Conservation (phyloP, 64 coral and sea anemone species). For the Anthopleura sola region DNA sequence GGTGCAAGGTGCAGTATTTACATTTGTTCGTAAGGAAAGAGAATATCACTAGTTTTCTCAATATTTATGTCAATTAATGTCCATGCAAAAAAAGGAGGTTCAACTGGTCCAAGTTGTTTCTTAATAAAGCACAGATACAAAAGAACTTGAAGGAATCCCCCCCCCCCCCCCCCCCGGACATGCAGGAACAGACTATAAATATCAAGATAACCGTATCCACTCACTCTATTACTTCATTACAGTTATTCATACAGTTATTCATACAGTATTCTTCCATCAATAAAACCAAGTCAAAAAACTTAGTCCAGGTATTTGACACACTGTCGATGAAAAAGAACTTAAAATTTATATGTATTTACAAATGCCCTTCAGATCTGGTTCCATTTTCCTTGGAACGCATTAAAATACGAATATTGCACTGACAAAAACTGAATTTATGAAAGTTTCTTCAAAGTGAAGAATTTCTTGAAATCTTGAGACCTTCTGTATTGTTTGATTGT, state of each 20-base stretch:
- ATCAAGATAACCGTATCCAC: no score
- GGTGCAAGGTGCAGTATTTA: no score
- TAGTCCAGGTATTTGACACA: not conserved
- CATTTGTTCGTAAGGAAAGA: no score
- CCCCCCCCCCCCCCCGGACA: no score
- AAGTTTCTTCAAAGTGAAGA: conserved; percentile 4
- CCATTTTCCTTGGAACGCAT: not conserved
- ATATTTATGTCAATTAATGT: no score
- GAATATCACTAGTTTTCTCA: no score
- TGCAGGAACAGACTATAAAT: no score
- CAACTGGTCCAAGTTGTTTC: no score
- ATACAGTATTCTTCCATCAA: not conserved
- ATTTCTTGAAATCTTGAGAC: not conserved
- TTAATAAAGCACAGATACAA: no score
- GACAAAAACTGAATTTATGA: not conserved
- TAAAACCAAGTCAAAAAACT: not conserved
- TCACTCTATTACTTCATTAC: no score
- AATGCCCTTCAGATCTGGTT: not conserved
- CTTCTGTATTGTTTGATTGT: not conserved
- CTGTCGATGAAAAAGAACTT: not conserved
- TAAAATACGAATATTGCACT: conserved; percentile 1
- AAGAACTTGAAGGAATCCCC: no score
- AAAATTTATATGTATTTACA: not conserved
- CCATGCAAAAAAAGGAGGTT: not conserved
- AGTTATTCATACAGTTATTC: no score